A percentile compares a stretch with the other conserved stretches of the same genome.
Evolutionary conservation across 1,140 invertebrate species (phyloP).

Genomic region (Pectinophora gossypiella): DNA sequence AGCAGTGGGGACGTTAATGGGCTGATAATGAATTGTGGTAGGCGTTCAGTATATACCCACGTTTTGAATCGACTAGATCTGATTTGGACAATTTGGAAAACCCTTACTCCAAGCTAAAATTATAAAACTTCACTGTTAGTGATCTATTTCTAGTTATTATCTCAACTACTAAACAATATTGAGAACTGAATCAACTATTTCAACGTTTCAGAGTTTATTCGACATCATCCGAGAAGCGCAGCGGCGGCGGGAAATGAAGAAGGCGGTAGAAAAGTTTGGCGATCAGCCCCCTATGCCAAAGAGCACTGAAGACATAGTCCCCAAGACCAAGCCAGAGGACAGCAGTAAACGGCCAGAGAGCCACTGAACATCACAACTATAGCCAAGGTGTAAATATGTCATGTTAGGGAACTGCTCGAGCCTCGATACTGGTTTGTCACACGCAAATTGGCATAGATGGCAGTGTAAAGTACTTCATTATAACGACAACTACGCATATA

Average conservation of each 20-base stretch:
- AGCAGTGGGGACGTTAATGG: too few relatives aligned
- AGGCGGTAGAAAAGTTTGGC: constrained; percentile 41
- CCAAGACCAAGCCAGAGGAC: constrained; percentile 34
- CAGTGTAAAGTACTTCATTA: not conserved
- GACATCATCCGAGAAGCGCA: constrained; percentile 63
- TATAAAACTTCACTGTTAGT: too few relatives aligned
- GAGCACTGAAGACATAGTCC: constrained; percentile 47
- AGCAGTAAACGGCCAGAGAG: constrained; percentile 55
- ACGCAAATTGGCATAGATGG: constrained; percentile 46
- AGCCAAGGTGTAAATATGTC: constrained; percentile 33
- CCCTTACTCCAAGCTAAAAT: too few relatives aligned
- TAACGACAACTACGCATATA: constrained; percentile 10
- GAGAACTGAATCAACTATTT: too few relatives aligned
- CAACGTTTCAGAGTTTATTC: constrained; percentile 52
- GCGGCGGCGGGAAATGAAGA: constrained; percentile 54
- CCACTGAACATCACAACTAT: constrained; percentile 47
- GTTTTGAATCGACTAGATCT: too few relatives aligned
- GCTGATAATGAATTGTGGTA: too few relatives aligned
- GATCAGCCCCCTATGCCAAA: constrained; percentile 42
- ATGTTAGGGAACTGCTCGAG: not conserved
- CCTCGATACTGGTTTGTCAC: constrained; percentile 48
- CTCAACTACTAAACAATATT: too few relatives aligned
- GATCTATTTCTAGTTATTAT: too few relatives aligned
- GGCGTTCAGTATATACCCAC: too few relatives aligned
- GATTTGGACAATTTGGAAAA: too few relatives aligned